These are phyloP conservation scores for Sminthurinus aureus DNA, from an alignment of 2,888 invertebrate genomes.

Conservation along the genomic window DNA sequence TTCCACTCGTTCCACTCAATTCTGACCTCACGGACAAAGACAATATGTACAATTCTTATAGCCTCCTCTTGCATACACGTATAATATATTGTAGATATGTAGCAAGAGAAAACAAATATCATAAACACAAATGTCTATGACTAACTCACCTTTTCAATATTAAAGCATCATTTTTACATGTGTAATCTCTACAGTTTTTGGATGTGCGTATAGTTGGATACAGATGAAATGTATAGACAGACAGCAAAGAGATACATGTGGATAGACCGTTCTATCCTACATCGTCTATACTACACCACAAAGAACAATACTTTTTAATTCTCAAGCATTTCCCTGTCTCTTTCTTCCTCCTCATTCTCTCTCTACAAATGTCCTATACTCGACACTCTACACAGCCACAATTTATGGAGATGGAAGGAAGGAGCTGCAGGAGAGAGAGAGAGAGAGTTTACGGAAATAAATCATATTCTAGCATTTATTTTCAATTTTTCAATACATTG, in stretches of 20 bases:
- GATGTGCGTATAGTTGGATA: too few species aligned
- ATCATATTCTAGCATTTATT: neutral
- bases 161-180: neutral
- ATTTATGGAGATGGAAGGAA: neutral
- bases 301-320: conserved; percentile 15
- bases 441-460: neutral
- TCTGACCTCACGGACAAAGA: conserved; percentile 54
- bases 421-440: neutral
- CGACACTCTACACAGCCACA: neutral
- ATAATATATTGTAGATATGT: neutral
- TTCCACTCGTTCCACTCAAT: conserved; percentile 58
- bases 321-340: neutral
- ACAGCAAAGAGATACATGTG: neutral
- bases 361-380: too few species aligned
- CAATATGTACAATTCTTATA: neutral
- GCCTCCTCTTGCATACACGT: neutral
- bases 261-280: too few species aligned
- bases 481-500: neutral
- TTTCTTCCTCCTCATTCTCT: neutral
- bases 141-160: neutral
- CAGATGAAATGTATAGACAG: too few species aligned
- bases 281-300: neutral
- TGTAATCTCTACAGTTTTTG: neutral
- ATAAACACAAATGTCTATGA: neutral
- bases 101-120: neutral